Base-by-base conservation (phyloP, 2,797 vertebrate species). In the Gadopsis marmoratus region DNA sequence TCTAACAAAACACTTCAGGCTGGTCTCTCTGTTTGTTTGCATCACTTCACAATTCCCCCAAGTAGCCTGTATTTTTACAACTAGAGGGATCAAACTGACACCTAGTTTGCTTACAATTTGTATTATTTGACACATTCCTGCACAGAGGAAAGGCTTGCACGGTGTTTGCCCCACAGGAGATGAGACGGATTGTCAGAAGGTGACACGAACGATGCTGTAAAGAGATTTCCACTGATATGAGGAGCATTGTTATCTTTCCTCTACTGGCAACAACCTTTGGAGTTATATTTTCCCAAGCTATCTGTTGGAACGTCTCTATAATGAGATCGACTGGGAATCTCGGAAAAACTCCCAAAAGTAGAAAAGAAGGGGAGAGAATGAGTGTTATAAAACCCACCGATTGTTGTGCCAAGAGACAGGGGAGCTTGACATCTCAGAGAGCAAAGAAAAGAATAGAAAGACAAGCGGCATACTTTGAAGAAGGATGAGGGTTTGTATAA, bases 251-350 rank as follows among this genome's bases (percentile, higher is more conserved):
- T 84, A 84, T 82, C 56, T 8, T 9, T 41, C 29, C 58, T 83
- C 68, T 21, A 9, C 67, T 54, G 58, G 73, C 60, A 78, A 61
- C 64, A 47, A 66, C 54, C 83, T 81, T 80, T 85, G 74, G 50
- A 79, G 82, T 55, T 84, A 48, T 72, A 71, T 84, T 71, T 80
- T 69, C 82, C 81, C 71, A 75, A 74, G 78, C 72, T 78, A 60
- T 88, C 62, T 50, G 68, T 45, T 55, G 81, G 62, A 75, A 76
- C 9, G 41, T 80, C 75, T 76, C 61, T 70, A 67, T 92, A 92
- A 93, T 86, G 85, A 88, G 89, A 78, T 76, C 88, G 55, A 82
- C 83, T 82, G 87, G 86, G 88, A 92, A 68, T n/a, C 39, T 64
- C 43, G 7, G 53, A 47, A 78, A 77, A 76, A 55, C 65, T 84